Base-by-base conservation (phyloP, 2,888 invertebrate species). In the Synanthedon formicaeformis region DNA sequence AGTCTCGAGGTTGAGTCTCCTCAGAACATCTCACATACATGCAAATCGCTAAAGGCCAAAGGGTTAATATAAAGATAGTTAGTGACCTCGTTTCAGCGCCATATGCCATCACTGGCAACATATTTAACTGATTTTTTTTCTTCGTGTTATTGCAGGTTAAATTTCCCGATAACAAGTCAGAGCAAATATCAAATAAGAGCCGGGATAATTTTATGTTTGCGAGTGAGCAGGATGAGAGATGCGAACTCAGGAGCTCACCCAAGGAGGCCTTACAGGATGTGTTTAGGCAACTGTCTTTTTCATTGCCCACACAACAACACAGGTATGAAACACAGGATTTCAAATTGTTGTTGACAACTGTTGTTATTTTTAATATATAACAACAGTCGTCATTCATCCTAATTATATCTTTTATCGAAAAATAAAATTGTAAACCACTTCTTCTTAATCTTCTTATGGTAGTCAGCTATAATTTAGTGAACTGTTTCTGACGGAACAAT, bases 231-330 rank as follows among this genome's bases (percentile, higher is more conserved):
- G 84, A 80, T 51, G 79, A 83, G 50, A 69, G 76, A 0, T 60
- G 68, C 13, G 83, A 82, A 48, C 51, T 64, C 1, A 65, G 78
- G 2, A 58, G 58, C 12, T 63, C 77, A 1, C 71, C 68, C 1
- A 72, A 73, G 52, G 81, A 83, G 55, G 65, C 71, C 0, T 56
- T 86, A 13, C 78, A 78, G 50, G 86, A 86, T 16, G 70, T 85
- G 10, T 84, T 75, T 60, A 57, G 76, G 10, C 83, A 83, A 51
- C 66, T 88, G 0, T 66, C 76, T 0, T 70, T 66, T 50, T 67
- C 77, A 0, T 64, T 88, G 52, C 88, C 87, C 6, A 79, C 80
- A 0, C 83, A 86, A 54, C 84, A 81, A 2, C 88, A 88, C 57
- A 81, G 87, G 87, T 84, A 40, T 48, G 56, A 40, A n/a, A 23